Conservation (phyloP, 2,113 vertebrate species). For the Collichthys lucidus region DNA sequence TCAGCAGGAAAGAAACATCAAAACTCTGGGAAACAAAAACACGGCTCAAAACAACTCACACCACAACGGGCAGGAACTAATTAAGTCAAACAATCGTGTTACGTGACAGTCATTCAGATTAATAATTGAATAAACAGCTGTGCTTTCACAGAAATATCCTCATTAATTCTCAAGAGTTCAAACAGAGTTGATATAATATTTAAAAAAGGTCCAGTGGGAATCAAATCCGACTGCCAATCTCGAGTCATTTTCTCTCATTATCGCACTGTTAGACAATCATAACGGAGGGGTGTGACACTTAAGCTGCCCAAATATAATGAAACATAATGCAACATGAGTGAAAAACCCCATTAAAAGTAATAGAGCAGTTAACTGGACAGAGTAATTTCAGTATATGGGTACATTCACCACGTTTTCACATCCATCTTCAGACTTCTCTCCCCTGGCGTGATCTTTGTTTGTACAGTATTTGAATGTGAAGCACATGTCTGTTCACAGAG, state of each 20-base stretch:
- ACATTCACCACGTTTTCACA: neutral
- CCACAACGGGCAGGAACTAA: neutral
- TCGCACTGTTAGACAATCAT: neutral
- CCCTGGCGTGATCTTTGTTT: neutral
- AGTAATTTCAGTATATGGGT: neutral
- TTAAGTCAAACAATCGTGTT: neutral
- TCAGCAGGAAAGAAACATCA: neutral
- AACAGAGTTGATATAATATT: neutral
- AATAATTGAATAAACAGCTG: neutral
- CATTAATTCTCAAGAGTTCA: neutral
- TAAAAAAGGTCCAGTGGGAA: neutral
- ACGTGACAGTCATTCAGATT: neutral
- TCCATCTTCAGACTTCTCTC: neutral
- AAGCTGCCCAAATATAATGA: neutral
- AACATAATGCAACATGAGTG: neutral
- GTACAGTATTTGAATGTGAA: conserved; percentile 13
- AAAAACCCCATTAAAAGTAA: neutral
- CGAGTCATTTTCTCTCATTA: neutral
- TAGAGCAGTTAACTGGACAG: neutral
- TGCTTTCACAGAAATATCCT: neutral
- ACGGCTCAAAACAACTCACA: neutral
- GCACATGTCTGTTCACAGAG: conserved; percentile 13
- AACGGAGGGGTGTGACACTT: neutral
- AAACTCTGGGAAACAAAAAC: neutral
- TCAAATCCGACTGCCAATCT: neutral